These are phyloP conservation scores for Ichneumon xanthorius DNA, from an alignment of 2,888 invertebrate species.

Conservation along the genomic window DNA sequence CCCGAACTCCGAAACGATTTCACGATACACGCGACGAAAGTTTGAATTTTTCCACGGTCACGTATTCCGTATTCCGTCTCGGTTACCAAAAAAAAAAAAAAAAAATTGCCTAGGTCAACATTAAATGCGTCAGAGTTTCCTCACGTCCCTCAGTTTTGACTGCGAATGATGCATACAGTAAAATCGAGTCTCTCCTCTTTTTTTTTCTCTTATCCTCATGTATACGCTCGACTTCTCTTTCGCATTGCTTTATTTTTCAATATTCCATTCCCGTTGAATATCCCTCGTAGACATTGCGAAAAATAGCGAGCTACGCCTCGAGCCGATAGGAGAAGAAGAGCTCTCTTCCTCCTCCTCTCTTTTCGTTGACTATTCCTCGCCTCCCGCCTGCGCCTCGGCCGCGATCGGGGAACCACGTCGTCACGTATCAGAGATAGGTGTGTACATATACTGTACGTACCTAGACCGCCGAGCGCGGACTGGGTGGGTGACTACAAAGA, in stretches of 20 bases:
- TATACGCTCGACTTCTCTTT: conserved; percentile 9
- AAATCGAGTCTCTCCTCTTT: conserved; percentile 8
- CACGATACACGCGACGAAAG: not conserved
- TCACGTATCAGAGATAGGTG: conserved; percentile 77
- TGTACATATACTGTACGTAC: conserved; percentile 26
- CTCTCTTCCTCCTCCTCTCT: conserved; percentile 9
- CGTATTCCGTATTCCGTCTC: not conserved
- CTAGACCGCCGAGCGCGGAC: conserved; percentile 61
- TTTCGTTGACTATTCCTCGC: conserved; percentile 47
- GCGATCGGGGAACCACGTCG: conserved; percentile 70
- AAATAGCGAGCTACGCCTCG: conserved; percentile 40
- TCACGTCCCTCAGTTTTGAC: not conserved
- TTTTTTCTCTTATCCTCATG: not conserved
- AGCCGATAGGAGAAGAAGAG: conserved; percentile 22
- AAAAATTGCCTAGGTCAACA: conserved; percentile 19
- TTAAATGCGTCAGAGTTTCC: conserved; percentile 3
- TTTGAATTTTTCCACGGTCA: not conserved
- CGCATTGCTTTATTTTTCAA: conserved; percentile 63
- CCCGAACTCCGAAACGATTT: not conserved
- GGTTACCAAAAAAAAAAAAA: not conserved
- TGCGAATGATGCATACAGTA: not conserved
- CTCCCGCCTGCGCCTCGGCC: conserved; percentile 48
- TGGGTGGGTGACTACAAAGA: conserved; percentile 83
- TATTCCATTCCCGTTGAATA: conserved; percentile 71
- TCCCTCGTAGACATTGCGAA: conserved; percentile 68